These are phyloP conservation scores for Drosophila suboccidentalis DNA, from an alignment of 2,888 invertebrate species.

Conservation along the genomic window DNA sequence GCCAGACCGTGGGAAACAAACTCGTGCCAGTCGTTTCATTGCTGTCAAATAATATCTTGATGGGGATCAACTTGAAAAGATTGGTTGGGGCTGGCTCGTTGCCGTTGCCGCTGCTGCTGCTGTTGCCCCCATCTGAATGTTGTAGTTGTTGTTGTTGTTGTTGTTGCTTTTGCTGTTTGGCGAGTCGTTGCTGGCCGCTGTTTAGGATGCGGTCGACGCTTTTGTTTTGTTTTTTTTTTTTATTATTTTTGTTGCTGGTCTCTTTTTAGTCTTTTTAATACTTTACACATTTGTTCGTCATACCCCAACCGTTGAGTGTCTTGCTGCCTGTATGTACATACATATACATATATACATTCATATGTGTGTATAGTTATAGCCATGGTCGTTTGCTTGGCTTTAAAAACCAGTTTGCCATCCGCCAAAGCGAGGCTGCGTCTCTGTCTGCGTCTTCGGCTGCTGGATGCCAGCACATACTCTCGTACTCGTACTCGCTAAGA, in stretches of 20 bases:
- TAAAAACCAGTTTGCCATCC: conserved; percentile 77
- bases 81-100: conserved; percentile 75
- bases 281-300: conserved; percentile 82
- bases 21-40: conserved; percentile 86
- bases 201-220: conserved; percentile 81
- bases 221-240: conserved; percentile 62
- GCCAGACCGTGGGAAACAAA: conserved; percentile 86
- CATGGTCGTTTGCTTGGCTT: conserved; percentile 52
- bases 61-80: conserved; percentile 83
- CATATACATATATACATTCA: conserved; percentile 26
- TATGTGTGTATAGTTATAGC: conserved; percentile 45
- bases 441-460: conserved; percentile 51
- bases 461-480: conserved; percentile 77
- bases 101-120: conserved; percentile 45
- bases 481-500: conserved; percentile 65
- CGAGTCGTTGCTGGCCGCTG: conserved; percentile 69
- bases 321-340: conserved; percentile 17
- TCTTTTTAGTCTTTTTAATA: conserved; percentile 75
- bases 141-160: conserved; percentile 15
- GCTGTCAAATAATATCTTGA: conserved; percentile 85
- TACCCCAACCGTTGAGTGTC: conserved; percentile 63
- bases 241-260: conserved; percentile 56
- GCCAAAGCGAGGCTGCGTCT: conserved; percentile 76
- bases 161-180: conserved; percentile 54
- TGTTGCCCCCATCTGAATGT: not conserved